Evolutionary conservation across 2,113 vertebrate genomes (phyloP), one percentile per base, ranked within the genome.

Genomic region (Misgurnus anguillicaudatus): DNA sequence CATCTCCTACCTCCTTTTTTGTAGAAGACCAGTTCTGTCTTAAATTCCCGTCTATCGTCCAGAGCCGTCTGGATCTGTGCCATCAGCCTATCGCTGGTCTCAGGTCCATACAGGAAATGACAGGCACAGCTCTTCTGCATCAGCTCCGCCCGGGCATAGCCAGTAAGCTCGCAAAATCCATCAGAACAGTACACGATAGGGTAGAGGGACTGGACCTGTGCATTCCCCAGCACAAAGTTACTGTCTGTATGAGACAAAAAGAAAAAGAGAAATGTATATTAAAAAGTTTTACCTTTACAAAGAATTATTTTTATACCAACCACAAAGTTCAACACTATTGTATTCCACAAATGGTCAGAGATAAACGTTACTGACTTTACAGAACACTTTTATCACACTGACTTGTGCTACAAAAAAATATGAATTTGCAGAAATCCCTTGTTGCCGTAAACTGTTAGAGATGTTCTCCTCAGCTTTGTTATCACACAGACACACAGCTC

Each of bases 91-190:
- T 93, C 92, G n/a, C 91, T 93, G 2, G 94, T 94, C 70, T 94
- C 94, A 0, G 87, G 86, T 48, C 94, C 94, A 14, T 94, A 94
- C 86, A 94, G 89, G 89, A 94, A 94, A 84, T 93, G 92, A 81
- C 94, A 94, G 0, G 94, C 92, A 36, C 93, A 94, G 86, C 93
- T 93, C 88, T 94, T 94, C 87, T 94, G 94, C 94, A 94, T 94
- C 82, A 94, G 90, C 84, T 94, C 94, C 0, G 92, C 94, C 0
- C 94, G 91, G 77, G 94, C 93, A 9, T 91, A 94, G 51, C 94
- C 94, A 0, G 92, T 94, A 86, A 94, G 90, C 85, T 94, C 94
- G n/a, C 94, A 94, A 91, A 94, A 94, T 3, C 94, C 94, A 36
- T 94, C 94, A 0, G 94, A 94, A 86, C 94, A 94, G 90, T 94